These are phyloP conservation scores for Colletes latitarsis DNA, from an alignment of 1,140 invertebrate species.

Conservation along the genomic window DNA sequence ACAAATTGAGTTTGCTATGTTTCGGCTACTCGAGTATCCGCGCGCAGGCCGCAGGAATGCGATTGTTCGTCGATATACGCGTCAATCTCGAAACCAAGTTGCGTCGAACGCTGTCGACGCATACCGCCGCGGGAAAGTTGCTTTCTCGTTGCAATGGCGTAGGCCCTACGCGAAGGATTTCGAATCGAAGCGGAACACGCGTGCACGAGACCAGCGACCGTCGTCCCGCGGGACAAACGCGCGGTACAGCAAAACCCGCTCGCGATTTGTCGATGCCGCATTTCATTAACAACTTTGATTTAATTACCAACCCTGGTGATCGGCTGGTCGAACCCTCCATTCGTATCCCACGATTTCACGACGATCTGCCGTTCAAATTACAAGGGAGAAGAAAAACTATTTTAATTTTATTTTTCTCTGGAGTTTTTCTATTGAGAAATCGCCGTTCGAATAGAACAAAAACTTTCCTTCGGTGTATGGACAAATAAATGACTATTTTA, in stretches of 20 bases:
- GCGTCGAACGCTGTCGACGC: neutral
- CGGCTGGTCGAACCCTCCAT: slow-evolving; percentile 19
- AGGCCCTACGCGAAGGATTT: neutral
- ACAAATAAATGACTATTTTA: no score
- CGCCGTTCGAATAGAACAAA: no score
- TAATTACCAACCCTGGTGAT: slow-evolving; percentile 58
- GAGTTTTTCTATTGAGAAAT: no score
- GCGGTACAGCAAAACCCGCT: slow-evolving; percentile 8
- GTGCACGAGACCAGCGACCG: slow-evolving; percentile 16
- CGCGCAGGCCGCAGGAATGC: slow-evolving; percentile 1
- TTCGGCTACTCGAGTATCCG: neutral
- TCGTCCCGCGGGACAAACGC: slow-evolving; percentile 17
- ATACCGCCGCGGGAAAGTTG: neutral
- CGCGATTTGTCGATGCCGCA: slow-evolving; percentile 67
- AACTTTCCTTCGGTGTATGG: no score
- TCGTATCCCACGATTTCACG: slow-evolving; percentile 60
- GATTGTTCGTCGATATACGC: neutral
- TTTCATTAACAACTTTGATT: slow-evolving; percentile 74
- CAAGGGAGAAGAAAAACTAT: no score
- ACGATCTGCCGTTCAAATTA: neutral
- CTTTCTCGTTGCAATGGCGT: neutral
- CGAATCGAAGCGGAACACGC: slow-evolving; percentile 3
- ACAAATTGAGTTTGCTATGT: slow-evolving; percentile 34
- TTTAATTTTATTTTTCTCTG: no score
- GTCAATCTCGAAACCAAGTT: slow-evolving; percentile 2